These are phyloP conservation scores for Teleiodes luculella DNA, from an alignment of 2,888 invertebrate species.

Conservation along the genomic window DNA sequence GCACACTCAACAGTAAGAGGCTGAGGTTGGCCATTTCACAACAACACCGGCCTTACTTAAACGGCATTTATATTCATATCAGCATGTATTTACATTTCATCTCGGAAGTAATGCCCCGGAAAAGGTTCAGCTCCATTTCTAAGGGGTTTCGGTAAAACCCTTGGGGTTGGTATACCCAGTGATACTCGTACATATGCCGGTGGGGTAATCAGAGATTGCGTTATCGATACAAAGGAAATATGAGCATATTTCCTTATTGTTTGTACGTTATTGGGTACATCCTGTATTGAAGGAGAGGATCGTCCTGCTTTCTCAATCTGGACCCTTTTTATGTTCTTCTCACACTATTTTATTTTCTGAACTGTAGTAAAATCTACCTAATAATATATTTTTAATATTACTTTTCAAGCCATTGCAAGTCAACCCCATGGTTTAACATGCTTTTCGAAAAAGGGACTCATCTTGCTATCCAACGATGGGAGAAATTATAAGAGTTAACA, in stretches of 20 bases:
- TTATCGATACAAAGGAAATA: slow-evolving; percentile 6
- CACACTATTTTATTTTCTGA: no score
- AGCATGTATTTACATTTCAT: slow-evolving; percentile 72
- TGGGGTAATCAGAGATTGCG: slow-evolving; percentile 22
- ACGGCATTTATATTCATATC: slow-evolving; percentile 76
- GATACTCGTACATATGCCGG: slow-evolving; percentile 26
- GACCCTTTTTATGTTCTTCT: background rate
- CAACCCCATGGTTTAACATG: no score
- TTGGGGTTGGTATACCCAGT: slow-evolving; percentile 25
- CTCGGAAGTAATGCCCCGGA: slow-evolving; percentile 54
- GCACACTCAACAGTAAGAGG: slow-evolving; percentile 27
- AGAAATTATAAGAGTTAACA: no score
- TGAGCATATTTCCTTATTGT: slow-evolving; percentile 5
- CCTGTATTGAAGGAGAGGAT: background rate
- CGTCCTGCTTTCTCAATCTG: background rate
- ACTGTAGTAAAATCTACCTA: no score
- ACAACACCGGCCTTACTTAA: slow-evolving; percentile 53
- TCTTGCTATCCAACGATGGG: no score
- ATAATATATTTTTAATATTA: no score
- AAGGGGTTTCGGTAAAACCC: slow-evolving; percentile 32
- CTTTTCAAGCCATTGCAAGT: no score
- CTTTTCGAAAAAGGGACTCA: no score
- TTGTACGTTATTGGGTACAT: background rate
- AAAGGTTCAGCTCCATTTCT: slow-evolving; percentile 43
- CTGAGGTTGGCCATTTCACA: slow-evolving; percentile 24